Evolutionary conservation across 2,113 vertebrate genomes (phyloP), one percentile per base, ranked within the genome.

Genomic region (Colossoma macropomum): DNA sequence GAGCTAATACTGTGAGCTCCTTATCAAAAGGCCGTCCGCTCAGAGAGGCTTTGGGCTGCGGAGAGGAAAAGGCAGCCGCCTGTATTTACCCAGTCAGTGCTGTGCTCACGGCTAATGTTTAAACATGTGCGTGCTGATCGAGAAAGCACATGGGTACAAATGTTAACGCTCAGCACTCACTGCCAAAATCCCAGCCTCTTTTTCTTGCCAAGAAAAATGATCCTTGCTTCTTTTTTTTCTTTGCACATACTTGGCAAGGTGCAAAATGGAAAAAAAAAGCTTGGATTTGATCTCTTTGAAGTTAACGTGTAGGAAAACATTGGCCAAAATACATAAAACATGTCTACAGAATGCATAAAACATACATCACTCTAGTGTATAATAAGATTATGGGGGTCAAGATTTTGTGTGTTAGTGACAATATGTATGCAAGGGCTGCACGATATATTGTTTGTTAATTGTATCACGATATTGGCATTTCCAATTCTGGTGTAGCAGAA

Each of bases 1-100:
- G 63, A 50, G 63, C 69, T 69, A 80, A 81, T 77, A 54, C 81
- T 21, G 34, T 86, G 85, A 88, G 80, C 83, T 81, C 65, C 88
- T 86, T 88, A 87, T 81, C 45, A 50, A 23, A 73, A 21, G 73
- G 65, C 78, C 34, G 75, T 52, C 72, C 62, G 34, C 72, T 68
- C 48, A 68, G 34, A 82, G 62, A 56, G 11, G 56, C 66, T 85
- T 80, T 85, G 28, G 71, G 52, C 83, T 77, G 52, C 52, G 72
- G 25, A 80, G 78, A 78, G 65, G 63, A 82, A 68, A 81, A 83
- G 38, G 45, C n/a, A 62, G 41, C 77, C 27, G 70, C 66, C 75
- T 75, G 75, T 86, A 28, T 86, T 87, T 84, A 69, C 63, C 79
- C 79, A 74, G 63, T 41, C 63, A 71, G 54, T n/a, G 60, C 25